phyloP scores from a whole-genome alignment of 1,140 invertebrate species.

The Orchestia grillus region DNA sequence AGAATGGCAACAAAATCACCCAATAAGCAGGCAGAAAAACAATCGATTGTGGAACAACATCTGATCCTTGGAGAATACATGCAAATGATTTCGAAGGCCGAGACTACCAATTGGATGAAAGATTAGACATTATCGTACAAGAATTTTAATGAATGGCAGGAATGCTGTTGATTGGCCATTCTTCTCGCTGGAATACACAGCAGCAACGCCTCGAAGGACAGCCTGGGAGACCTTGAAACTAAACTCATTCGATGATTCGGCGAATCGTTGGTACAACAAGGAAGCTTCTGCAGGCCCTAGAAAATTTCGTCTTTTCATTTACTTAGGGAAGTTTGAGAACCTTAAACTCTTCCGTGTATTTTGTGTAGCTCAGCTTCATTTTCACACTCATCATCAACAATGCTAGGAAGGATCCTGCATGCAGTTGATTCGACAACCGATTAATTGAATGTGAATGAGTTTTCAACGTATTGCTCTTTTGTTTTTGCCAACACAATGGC shows the following conservation, averaged over 20 bases:
- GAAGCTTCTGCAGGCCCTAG: neutral
- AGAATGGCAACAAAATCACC: neutral
- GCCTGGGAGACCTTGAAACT: neutral
- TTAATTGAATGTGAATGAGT: neutral
- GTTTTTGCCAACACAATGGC: neutral
- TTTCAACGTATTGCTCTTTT: neutral
- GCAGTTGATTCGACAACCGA: neutral
- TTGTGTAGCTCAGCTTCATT: neutral
- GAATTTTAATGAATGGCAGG: neutral
- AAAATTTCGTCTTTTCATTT: constrained; percentile 8
- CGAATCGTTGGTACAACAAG: neutral
- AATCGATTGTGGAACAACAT: neutral
- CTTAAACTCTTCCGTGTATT: constrained; percentile 11
- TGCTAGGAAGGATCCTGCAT: neutral
- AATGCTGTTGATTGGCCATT: neutral
- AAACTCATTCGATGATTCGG: neutral
- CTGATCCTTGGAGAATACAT: neutral
- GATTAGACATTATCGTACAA: neutral
- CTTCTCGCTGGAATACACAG: neutral
- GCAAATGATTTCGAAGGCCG: neutral
- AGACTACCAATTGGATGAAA: neutral
- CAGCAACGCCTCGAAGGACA: neutral
- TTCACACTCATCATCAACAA: constrained; percentile 22
- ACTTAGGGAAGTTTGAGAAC: neutral
- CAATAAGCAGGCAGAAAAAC: neutral